Conservation (phyloP, 2,888 invertebrate species). For the Prosapia bicincta region DNA sequence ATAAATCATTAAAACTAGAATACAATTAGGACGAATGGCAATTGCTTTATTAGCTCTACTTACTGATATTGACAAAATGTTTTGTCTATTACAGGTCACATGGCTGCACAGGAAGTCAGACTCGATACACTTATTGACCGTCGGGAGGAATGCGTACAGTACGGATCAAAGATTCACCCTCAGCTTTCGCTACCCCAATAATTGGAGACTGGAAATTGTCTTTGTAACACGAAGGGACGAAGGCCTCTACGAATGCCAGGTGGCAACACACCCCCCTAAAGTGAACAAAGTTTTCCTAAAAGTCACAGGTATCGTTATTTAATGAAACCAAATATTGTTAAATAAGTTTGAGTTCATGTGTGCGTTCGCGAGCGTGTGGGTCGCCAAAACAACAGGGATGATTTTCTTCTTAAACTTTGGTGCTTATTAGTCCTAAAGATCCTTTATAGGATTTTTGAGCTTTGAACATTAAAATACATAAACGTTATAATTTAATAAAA, state of each 20-base stretch:
- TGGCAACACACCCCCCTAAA: constrained; percentile 60
- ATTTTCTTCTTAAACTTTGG: too few species aligned
- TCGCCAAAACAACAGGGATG: too few species aligned
- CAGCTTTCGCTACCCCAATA: constrained; percentile 58
- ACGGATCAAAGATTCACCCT: constrained; percentile 56
- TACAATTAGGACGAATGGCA: too few species aligned
- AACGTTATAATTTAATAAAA: too few species aligned
- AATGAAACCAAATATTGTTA: neutral
- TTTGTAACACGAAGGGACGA: constrained; percentile 58
- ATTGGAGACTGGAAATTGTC: constrained; percentile 60
- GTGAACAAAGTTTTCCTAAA: constrained; percentile 57
- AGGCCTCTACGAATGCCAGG: constrained; percentile 62
- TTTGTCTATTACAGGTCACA: constrained; percentile 59
- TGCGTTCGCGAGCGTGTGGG: too few species aligned
- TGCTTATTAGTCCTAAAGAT: too few species aligned
- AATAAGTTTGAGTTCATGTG: neutral
- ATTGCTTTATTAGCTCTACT: too few species aligned
- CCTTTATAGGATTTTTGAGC: too few species aligned
- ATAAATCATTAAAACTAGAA: too few species aligned
- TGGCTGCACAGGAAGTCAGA: constrained; percentile 57
- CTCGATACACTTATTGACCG: constrained; percentile 56
- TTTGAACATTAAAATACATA: too few species aligned
- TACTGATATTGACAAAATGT: too few species aligned
- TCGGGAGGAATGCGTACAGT: constrained; percentile 56
- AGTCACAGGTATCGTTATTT: constrained; percentile 48